Base-by-base conservation (phyloP, 2,888 invertebrate genomes). In the Agrochola lota region DNA sequence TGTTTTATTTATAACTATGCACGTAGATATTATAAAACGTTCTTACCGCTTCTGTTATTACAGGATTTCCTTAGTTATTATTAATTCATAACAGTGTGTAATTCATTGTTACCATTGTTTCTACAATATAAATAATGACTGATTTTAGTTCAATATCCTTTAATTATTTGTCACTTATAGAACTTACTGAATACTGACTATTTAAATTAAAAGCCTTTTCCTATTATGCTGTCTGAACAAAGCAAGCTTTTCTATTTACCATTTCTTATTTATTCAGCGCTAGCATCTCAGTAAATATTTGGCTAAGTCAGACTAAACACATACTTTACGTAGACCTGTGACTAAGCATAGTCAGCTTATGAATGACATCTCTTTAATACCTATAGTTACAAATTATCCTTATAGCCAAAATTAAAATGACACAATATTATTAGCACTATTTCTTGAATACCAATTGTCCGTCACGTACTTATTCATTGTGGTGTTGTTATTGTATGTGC, bases 11-110 rank as follows among this genome's bases (percentile, higher is more conserved):
- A 77, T 83, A 69, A 59, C 60, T 60, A n/a, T n/a, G n/a, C n/a
- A 62, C 74, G 26, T 59, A 52, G n/a, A 23, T 64, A 80, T 64
- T 46, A n/a, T 59, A 59, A 66, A 59, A 43, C 59, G 30, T 55
- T 49, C 40, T 62, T 46, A 77, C 83, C 26, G 9, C n/a, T 83
- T 76, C 35, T 79, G 55, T 60, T 79, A 82, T 77, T 67, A 49
- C 60, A 82, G 79, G 66, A 77, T 83, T 83, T 79, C 79, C 79
- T 79, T 30, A n/a, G 52, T 46, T 79, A 78, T 66, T 76, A 35
- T 64, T 55, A 60, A 77, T 82, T 77, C 46, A 62, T 66, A 79
- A 52, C 55, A 82, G 26, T 43, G 57, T 43, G 26, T 77, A 79
- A 62, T 66, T 82, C 77, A 78, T 79, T 82, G 80, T 71, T 26